Evolutionary conservation across 2,888 invertebrate species (phyloP).

Genomic region (Cecidostiba fungosa): DNA sequence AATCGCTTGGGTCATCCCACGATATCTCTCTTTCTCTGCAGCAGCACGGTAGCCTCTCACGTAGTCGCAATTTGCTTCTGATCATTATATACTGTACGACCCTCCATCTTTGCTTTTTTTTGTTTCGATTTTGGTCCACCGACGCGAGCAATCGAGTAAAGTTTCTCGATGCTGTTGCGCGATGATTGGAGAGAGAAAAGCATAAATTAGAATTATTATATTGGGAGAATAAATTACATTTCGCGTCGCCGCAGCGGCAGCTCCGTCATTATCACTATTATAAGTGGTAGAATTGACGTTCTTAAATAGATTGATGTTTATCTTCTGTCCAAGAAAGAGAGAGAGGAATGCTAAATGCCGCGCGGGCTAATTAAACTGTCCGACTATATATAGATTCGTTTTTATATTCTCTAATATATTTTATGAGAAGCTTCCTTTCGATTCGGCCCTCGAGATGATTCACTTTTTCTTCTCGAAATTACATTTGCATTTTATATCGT

Average conservation of each 20-base stretch:
- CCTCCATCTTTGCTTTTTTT: neutral
- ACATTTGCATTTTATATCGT: constrained; percentile 8
- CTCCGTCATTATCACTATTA: constrained; percentile 23
- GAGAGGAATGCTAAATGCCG: neutral
- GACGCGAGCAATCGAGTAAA: neutral
- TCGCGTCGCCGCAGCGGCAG: constrained; percentile 15
- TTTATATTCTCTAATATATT: neutral
- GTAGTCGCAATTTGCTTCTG: constrained; percentile 79
- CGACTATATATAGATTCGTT: neutral
- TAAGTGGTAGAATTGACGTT: constrained; percentile 41
- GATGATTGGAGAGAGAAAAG: too few relatives aligned
- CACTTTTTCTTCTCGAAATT: neutral
- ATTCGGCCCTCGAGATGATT: neutral
- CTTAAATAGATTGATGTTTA: constrained; percentile 39
- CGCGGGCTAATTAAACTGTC: constrained; percentile 24
- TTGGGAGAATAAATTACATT: constrained; percentile 6
- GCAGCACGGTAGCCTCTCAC: constrained; percentile 79
- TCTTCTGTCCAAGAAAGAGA: neutral
- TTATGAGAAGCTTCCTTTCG: neutral
- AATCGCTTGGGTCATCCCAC: constrained; percentile 28
- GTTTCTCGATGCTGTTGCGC: neutral
- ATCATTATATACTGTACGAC: constrained; percentile 76
- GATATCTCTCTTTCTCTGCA: neutral
- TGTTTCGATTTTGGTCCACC: neutral
- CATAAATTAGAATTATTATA: constrained; percentile 5